Conservation (phyloP, 2,797 vertebrate genomes). For the Schizopygopsis malacanthus region DNA sequence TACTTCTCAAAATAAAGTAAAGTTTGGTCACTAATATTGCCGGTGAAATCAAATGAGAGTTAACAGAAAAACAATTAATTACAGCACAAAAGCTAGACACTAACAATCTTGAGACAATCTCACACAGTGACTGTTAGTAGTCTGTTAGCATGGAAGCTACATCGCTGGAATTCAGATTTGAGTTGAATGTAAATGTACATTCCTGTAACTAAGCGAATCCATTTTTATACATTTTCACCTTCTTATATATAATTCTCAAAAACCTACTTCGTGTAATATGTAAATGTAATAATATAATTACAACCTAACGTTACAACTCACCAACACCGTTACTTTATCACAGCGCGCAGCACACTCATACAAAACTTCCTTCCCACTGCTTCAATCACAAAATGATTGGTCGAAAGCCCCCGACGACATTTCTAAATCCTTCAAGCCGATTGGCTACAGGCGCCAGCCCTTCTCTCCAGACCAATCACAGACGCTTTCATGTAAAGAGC, state of each 20-base stretch:
- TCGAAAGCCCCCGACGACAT: not conserved
- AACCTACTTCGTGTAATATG: not conserved
- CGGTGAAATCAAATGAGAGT: not conserved
- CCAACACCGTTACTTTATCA: slow-evolving; percentile 49
- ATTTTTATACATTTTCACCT: not conserved
- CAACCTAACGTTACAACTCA: slow-evolving; percentile 60
- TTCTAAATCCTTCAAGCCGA: slow-evolving; percentile 46
- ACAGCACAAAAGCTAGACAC: not conserved
- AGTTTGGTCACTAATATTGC: not conserved
- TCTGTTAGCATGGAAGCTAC: slow-evolving; percentile 17
- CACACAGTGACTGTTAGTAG: no score
- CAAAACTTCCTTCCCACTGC: slow-evolving; percentile 71
- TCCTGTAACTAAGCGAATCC: not conserved
- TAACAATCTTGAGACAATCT: not conserved
- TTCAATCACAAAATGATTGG: slow-evolving; percentile 67
- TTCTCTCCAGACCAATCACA: slow-evolving; percentile 68
- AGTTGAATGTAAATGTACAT: not conserved
- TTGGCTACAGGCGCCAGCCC: slow-evolving; percentile 60
- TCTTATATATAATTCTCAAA: no score
- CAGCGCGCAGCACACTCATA: slow-evolving; percentile 53
- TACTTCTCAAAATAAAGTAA: not conserved
- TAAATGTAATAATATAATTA: slow-evolving; percentile 17
- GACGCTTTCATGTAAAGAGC: slow-evolving; percentile 64
- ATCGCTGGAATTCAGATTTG: not conserved
- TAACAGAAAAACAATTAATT: not conserved